Percentiles rank a stretch among this genome's conserved stretches.
phyloP scores from a whole-genome alignment of 2,113 vertebrate species.

The Romanogobio albipinnatus region DNA sequence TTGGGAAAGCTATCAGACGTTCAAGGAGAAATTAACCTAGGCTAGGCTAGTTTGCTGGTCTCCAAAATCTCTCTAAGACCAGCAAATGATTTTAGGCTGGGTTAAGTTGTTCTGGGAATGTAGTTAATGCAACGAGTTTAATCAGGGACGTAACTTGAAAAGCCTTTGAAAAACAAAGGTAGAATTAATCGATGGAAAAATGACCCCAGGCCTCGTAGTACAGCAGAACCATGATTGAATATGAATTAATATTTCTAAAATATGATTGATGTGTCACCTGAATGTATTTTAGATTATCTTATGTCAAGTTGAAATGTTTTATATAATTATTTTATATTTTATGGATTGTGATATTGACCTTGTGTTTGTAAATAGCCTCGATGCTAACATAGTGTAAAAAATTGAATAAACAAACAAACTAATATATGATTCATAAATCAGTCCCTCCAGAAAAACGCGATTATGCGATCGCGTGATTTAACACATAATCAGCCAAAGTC shows the following conservation, averaged over 20 bases:
- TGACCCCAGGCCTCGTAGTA: neutral
- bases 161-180: neutral
- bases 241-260: neutral
- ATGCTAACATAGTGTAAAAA: too few relatives aligned
- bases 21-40: neutral
- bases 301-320: too few relatives aligned
- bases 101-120: neutral
- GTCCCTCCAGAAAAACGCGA: too few relatives aligned
- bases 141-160: neutral
- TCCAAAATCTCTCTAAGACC: neutral
- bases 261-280: neutral
- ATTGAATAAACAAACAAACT: too few relatives aligned
- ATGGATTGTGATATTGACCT: too few relatives aligned
- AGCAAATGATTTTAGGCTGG: neutral
- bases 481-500: too few relatives aligned
- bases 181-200: neutral
- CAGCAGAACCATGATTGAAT: neutral
- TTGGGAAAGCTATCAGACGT: neutral
- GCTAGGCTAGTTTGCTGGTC: neutral
- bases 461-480: too few relatives aligned
- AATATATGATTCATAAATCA: neutral
- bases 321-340: too few relatives aligned
- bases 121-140: neutral
- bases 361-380: too few relatives aligned
- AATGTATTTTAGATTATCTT: too few relatives aligned